These are phyloP conservation scores for Elymnias hypermnestra DNA, from an alignment of 1,140 invertebrate genomes.

Conservation along the genomic window DNA sequence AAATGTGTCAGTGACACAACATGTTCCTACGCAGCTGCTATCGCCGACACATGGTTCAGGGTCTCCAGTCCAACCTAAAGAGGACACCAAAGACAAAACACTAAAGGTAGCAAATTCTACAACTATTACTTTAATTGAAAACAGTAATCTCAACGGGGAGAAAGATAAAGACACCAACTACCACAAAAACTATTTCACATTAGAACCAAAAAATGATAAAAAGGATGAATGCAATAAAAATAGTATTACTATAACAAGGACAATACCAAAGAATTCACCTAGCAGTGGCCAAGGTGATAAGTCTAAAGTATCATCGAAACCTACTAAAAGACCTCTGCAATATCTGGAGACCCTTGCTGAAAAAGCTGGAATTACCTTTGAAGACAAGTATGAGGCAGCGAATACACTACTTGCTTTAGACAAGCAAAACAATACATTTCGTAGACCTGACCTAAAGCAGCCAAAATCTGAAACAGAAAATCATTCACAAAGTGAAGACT, in stretches of 20 bases:
- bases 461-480: conserved; percentile 55
- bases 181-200: conserved; percentile 62
- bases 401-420: conserved; percentile 77
- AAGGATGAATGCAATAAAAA: conserved; percentile 64
- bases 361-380: conserved; percentile 81
- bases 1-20: conserved; percentile 51
- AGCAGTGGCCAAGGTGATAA: conserved; percentile 42
- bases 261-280: conserved; percentile 54
- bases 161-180: conserved; percentile 63
- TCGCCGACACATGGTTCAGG: conserved; percentile 42
- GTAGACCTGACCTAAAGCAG: conserved; percentile 55
- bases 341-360: conserved; percentile 81
- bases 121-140: conserved; percentile 64
- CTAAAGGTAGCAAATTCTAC: conserved; percentile 67
- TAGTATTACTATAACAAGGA: conserved; percentile 67
- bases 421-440: conserved; percentile 61
- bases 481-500: conserved; percentile 48
- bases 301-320: conserved; percentile 38
- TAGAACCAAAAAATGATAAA: conserved; percentile 66
- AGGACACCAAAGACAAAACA: conserved; percentile 58
- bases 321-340: conserved; percentile 76
- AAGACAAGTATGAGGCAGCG: conserved; percentile 81
- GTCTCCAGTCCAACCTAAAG: conserved; percentile 43
- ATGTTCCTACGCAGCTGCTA: conserved; percentile 56
- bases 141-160: conserved; percentile 45